Base-by-base conservation (phyloP, 2,888 invertebrate species). In the Hirtodrosophila histrioides region DNA sequence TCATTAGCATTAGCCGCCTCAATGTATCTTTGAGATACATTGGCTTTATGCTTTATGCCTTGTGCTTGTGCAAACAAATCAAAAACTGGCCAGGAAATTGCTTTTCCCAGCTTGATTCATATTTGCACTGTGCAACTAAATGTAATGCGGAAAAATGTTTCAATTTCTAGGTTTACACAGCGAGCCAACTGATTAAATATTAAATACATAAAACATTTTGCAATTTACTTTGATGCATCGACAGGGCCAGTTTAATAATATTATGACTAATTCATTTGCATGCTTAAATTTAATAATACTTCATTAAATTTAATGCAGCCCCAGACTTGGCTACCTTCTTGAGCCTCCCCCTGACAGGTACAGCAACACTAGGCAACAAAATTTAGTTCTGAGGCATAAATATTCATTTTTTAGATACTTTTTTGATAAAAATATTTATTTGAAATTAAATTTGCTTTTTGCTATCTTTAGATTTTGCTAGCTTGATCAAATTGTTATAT, bases 301-400 rank as follows among this genome's bases (percentile, higher is more conserved):
- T 78, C 74, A 76, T 81, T 69, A 67, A 70, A 51, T 48, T 75
- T 58, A 78, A 67, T 75, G 75, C 78, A 80, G 50, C 36, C 17
- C 29, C 29, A 45, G 35, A 24, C 45, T 44, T 41, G 48, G 10
- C 45, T 48, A 39, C 41, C 23, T n/a, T 12, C 23, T n/a, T 11
- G 7, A 31, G 31, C 2, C 31, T 3, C 31, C 8, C 4, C 3
- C 0, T 11, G 27, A 0, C 43, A 11, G n/a, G 11, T 3, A 10
- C 23, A 36, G 9, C 9, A 9, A 31, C 31, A 31, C 9, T 9
- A 8, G 31, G 7, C 31, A 31, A 31, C 31, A 3, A 31, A 31
- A 31, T 8, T 31, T 6, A 4, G 9, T 31, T 4, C 7, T 31
- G 3, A 27, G 27, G 3, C 0, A 27, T 3, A 27, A 17, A 17